Conservation (phyloP, 2,888 invertebrate species). For the Aethes cnicana region DNA sequence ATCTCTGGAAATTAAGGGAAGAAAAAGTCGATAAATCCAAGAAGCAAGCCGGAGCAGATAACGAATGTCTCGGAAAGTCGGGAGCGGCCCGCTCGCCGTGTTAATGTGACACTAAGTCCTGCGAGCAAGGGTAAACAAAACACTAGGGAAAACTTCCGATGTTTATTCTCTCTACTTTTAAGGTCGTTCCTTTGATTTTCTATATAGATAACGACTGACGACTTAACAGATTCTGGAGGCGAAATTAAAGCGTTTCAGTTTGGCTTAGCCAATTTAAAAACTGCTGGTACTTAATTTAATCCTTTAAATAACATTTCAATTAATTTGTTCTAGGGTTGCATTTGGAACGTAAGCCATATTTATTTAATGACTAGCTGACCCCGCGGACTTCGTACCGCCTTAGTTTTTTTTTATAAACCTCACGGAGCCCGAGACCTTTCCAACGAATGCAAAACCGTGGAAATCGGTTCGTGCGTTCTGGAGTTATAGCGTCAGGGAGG, state of each 20-base stretch:
- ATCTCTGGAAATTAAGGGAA: slow-evolving; percentile 78
- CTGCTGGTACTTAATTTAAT: not conserved
- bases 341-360: too few species aligned
- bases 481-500: too few species aligned
- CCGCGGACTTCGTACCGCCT: too few species aligned
- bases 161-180: slow-evolving; percentile 35
- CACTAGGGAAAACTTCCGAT: slow-evolving; percentile 34
- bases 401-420: too few species aligned
- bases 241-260: too few species aligned
- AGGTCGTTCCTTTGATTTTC: slow-evolving; percentile 41
- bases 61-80: slow-evolving; percentile 65
- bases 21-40: slow-evolving; percentile 79
- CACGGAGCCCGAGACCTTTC: too few species aligned
- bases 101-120: slow-evolving; percentile 62
- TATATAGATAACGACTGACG: slow-evolving; percentile 34
- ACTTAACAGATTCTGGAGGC: not conserved
- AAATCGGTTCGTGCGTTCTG: too few species aligned
- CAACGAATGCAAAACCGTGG: too few species aligned
- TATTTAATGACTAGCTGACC: too few species aligned
- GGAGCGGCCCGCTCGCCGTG: slow-evolving; percentile 44
- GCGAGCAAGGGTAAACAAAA: slow-evolving; percentile 50
- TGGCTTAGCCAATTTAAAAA: too few species aligned
- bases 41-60: slow-evolving; percentile 67
- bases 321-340: too few species aligned
- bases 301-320: not conserved